phyloP scores from a whole-genome alignment of 1,140 invertebrate genomes.

The Meloidogyne exigua region DNA sequence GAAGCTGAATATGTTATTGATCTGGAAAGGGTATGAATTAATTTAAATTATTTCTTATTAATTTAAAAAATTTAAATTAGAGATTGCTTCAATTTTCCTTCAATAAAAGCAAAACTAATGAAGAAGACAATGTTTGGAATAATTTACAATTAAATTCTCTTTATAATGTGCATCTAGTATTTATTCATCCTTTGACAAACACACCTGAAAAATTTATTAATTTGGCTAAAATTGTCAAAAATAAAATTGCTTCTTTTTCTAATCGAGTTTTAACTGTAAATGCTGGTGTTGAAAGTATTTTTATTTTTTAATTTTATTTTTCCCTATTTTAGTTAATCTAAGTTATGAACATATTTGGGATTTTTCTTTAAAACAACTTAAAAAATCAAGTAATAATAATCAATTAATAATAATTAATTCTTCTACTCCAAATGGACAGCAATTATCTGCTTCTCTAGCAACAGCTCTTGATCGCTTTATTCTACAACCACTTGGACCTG shows the following conservation, averaged over 20 bases:
- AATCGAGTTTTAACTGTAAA: not conserved
- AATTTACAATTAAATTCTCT: constrained; percentile 31
- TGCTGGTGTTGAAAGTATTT: constrained; percentile 10
- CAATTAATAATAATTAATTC: constrained; percentile 23
- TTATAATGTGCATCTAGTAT: constrained; percentile 45
- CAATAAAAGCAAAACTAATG: not conserved
- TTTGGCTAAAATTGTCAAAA: not conserved
- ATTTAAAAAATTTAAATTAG: not conserved
- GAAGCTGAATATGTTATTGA: not conserved
- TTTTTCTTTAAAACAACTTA: constrained; percentile 34
- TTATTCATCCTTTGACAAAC: constrained; percentile 36
- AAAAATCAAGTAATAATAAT: not conserved
- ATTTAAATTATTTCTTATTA: too few species aligned
- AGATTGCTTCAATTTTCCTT: not conserved
- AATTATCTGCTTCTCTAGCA: constrained; percentile 37
- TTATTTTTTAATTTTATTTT: not conserved
- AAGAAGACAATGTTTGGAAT: constrained; percentile 35
- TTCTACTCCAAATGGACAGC: not conserved
- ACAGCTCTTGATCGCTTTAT: constrained; percentile 43
- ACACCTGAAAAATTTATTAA: constrained; percentile 13
- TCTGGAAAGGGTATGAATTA: constrained; percentile 13
- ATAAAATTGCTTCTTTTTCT: not conserved
- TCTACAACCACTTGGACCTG: constrained; percentile 21
- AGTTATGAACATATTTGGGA: constrained; percentile 37
- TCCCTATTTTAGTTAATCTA: constrained; percentile 24